Percentiles rank a stretch among this genome's conserved stretches.
Conservation (phyloP, 2,888 invertebrate species). For the Sericinus montela region DNA sequence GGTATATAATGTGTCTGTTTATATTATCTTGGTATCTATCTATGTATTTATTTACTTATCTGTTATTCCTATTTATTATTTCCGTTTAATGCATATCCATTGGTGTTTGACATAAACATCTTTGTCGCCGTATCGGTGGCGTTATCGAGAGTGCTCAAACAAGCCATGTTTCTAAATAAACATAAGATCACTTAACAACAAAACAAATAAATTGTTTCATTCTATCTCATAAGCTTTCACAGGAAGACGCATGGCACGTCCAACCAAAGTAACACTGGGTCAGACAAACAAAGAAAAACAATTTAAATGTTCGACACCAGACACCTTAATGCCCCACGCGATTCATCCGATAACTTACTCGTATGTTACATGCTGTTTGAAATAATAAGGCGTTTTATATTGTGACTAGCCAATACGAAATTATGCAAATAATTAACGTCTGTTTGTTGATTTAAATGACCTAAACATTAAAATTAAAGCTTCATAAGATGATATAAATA, state of each 20-base stretch:
- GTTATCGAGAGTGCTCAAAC: background rate
- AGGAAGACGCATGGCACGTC: constrained; percentile 26
- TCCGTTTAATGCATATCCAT: background rate
- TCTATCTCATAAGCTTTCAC: constrained; percentile 1
- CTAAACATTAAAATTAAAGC: background rate
- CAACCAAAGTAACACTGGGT: constrained; percentile 38
- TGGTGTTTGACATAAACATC: too few species aligned
- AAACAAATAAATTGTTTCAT: constrained; percentile 10
- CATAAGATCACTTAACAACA: background rate
- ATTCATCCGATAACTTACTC: constrained; percentile 37
- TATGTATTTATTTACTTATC: too few species aligned
- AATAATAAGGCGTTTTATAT: background rate
- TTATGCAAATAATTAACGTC: too few species aligned
- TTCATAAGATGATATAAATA: too few species aligned
- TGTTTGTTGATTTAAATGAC: background rate
- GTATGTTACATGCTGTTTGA: constrained; percentile 28
- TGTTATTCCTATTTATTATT: too few species aligned
- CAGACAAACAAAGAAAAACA: constrained; percentile 44
- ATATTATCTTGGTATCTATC: too few species aligned
- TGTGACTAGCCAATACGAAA: background rate
- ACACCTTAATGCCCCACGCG: constrained; percentile 53
- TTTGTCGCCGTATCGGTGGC: too few species aligned
- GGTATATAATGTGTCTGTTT: too few species aligned
- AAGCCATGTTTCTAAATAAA: background rate
- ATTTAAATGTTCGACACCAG: constrained; percentile 42